Evolutionary conservation across 2,797 vertebrate species (phyloP).

Genomic region (Tympanoctomys barrerae): DNA sequence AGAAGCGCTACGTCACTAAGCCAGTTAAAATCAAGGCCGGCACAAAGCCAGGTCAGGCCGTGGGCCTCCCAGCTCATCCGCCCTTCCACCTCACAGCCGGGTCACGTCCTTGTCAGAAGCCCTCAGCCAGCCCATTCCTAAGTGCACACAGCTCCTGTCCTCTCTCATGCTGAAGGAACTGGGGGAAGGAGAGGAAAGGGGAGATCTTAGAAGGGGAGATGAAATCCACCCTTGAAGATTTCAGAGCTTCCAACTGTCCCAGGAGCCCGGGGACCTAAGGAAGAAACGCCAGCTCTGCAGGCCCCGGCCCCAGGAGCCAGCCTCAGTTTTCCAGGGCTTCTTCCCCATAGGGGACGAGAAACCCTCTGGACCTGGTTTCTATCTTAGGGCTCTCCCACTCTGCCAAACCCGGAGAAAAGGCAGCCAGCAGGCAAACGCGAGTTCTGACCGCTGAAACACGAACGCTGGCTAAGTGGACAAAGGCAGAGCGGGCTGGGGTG

Average conservation of each 20-base stretch:
- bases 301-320: not conserved
- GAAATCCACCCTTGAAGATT: not conserved
- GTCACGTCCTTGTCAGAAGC: not conserved
- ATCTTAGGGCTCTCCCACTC: not conserved
- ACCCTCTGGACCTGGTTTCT: not conserved
- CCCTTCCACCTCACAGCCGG: not conserved
- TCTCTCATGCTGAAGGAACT: not conserved
- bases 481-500: not conserved
- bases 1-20: not conserved
- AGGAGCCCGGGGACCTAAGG: not conserved
- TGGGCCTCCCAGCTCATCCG: rapidly evolving
- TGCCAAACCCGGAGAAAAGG: not conserved
- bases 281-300: not conserved
- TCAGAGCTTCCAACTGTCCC: not conserved
- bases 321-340: not conserved
- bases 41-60: not conserved
- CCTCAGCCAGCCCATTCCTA: not conserved
- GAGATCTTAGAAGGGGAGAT: not conserved
- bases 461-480: not conserved
- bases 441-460: not conserved
- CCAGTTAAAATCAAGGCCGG: not conserved
- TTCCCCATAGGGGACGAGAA: not conserved
- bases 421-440: not conserved
- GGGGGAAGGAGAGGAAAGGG: rapidly evolving
- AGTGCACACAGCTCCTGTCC: not conserved